phyloP scores from a whole-genome alignment of 2,797 vertebrate genomes.

The Chiloscyllium punctatum region DNA sequence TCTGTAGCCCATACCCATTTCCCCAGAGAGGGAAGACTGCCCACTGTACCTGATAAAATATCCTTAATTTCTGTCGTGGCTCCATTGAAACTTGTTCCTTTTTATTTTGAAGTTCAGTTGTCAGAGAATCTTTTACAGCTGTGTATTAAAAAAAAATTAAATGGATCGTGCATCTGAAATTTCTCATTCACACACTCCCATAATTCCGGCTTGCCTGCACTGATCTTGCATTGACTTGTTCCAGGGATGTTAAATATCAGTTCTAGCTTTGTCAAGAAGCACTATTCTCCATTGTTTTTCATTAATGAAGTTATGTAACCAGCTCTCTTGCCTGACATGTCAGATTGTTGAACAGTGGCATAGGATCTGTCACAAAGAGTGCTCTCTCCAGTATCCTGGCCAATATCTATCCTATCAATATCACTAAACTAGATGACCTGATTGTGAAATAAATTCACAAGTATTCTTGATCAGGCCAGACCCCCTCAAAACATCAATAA shows the following conservation, averaged over 20 bases:
- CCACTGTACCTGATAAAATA: conserved; percentile 90
- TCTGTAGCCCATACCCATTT: neutral
- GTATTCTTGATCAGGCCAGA: too few species aligned
- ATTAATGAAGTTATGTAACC: neutral
- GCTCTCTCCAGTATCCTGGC: neutral
- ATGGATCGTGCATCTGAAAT: neutral
- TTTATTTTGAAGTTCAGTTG: conserved; percentile 78
- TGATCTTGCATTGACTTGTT: neutral
- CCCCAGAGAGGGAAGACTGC: neutral
- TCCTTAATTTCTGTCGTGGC: conserved; percentile 87
- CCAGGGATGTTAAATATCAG: neutral
- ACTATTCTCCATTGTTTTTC: neutral
- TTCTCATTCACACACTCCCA: neutral
- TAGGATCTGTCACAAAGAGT: too few species aligned
- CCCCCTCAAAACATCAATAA: too few species aligned
- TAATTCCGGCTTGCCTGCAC: neutral
- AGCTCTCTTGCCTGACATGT: neutral
- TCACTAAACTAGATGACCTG: neutral
- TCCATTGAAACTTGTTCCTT: conserved; percentile 83
- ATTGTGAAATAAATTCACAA: too few species aligned
- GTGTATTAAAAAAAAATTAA: conserved; percentile 27
- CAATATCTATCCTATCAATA: neutral
- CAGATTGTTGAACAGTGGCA: too few species aligned
- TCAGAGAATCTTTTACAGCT: conserved; percentile 88
- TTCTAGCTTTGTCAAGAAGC: neutral